A percentile compares a stretch with the other conserved stretches of the same genome.
Evolutionary conservation across 37 sponge, comb jelly and placozoan species (phyloP).

Genomic region (Geodia barretti): DNA sequence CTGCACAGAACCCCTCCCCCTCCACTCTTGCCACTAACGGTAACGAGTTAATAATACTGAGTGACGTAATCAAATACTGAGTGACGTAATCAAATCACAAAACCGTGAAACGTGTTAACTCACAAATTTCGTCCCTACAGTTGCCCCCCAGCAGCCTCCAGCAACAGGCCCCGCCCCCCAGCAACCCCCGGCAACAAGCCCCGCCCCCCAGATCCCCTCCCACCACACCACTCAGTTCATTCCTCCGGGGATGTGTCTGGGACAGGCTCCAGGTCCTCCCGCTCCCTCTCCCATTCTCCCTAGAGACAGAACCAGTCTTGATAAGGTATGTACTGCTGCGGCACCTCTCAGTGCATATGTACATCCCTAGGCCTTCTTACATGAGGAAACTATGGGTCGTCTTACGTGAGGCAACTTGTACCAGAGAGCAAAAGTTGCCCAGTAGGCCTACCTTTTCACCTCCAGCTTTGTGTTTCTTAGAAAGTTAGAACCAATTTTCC

Average conservation of each 20-base stretch:
- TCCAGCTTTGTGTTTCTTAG: no score
- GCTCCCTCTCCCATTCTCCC: constrained; percentile 63
- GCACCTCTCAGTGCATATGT: no score
- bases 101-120: no score
- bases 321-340: constrained; percentile 57
- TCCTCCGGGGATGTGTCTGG: constrained; percentile 54
- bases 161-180: constrained; percentile 1
- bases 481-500: no score
- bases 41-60: no score
- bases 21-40: neutral
- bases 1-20: constrained; percentile 4
- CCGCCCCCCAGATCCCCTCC: neutral
- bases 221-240: constrained; percentile 2
- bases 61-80: no score
- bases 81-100: no score
- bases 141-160: neutral
- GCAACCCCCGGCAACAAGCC: neutral
- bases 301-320: constrained; percentile 42
- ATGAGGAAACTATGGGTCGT: no score
- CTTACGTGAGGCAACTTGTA: no score
- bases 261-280: constrained; percentile 70
- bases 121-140: neutral
- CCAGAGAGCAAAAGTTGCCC: no score
- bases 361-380: no score
- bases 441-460: no score